phyloP scores from a whole-genome alignment of 2,797 vertebrate species.

The Gymnoscopelus braueri region DNA sequence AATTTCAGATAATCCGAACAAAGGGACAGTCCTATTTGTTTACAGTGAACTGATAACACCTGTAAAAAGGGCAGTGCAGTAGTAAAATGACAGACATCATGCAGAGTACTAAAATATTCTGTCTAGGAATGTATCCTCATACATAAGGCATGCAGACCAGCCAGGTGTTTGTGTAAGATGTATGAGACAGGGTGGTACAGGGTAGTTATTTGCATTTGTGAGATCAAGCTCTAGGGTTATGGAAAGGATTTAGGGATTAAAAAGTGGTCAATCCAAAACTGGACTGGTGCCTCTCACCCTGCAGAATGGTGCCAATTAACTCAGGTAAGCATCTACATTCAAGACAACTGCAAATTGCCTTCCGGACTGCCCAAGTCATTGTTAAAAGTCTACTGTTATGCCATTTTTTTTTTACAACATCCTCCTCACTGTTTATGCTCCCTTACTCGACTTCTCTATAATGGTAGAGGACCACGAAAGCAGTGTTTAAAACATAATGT shows the following conservation, averaged over 20 bases:
- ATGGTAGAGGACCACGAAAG: conserved; percentile 10
- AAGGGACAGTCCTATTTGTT: conserved; percentile 21
- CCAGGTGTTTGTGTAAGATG: conserved; percentile 1
- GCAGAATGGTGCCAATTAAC: neutral
- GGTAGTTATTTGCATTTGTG: too few relatives aligned
- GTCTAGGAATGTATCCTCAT: conserved; percentile 50
- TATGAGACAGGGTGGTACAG: too few relatives aligned
- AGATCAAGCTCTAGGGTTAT: too few relatives aligned
- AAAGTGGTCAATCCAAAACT: conserved; percentile 29
- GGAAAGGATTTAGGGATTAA: conserved; percentile 24
- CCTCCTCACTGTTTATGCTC: conserved; percentile 8
- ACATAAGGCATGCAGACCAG: conserved; percentile 60
- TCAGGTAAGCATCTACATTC: neutral
- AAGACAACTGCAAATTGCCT: neutral
- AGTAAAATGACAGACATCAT: conserved; percentile 32
- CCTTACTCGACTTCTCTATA: neutral
- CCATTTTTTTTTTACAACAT: conserved; percentile 6
- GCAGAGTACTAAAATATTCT: conserved; percentile 1
- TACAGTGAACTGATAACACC: conserved; percentile 22
- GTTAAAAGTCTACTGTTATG: conserved; percentile 54
- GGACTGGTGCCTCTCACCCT: neutral
- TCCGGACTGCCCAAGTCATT: conserved; percentile 34
- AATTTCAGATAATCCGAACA: conserved; percentile 32
- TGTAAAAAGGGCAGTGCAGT: conserved; percentile 45
- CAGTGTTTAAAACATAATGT: conserved; percentile 13